Base-by-base conservation (phyloP, 1,140 invertebrate genomes). In the Ceratosolen solmsi region DNA sequence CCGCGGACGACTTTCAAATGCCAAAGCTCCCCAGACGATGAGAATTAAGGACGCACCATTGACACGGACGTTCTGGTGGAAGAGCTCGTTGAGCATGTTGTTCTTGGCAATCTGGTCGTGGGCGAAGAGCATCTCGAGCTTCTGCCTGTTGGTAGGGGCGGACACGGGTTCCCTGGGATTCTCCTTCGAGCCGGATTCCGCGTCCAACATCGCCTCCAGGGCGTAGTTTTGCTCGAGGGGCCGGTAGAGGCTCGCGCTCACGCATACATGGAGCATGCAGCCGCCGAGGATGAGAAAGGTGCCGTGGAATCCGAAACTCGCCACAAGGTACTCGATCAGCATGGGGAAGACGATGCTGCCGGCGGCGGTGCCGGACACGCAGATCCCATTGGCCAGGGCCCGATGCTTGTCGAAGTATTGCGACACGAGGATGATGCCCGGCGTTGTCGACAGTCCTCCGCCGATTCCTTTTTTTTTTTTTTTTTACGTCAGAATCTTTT, bases 371-470 rank as follows among this genome's bases (percentile, higher is more conserved):
- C 96, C 95, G 25, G 95, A 96, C 49, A 96, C 94, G 85, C 95
- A 96, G 84, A 96, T 94, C 0, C 95, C 95, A 84, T 96, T 96
- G 0, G 95, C 95, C 80, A 96, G 83, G 0, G 95, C 95, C 27
- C 95, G 94, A 87, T 95, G 95, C 85, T 95, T 95, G 82, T 96
- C 94, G 83, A 96, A 96, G 85, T 96, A 96, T 72, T 95, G 94
- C 0, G 95, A 96, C 0, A 96, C 95, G 60, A 96, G 94, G 1
- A 96, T 94, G 49, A 96, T 95, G 0, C 95, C 95, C 0, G 95
- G 95, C 3, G 95, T 96, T 15, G 95, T 96, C 1, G 95, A 95
- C 0, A 96, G 89, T 0, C 95, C 95, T 5, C 95, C 94, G 1
- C 95, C 95, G 72, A 96, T 95, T 70, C 95, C 95, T 95, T 86